phyloP scores from a whole-genome alignment of 2,797 vertebrate species.

The Helostoma temminkii region DNA sequence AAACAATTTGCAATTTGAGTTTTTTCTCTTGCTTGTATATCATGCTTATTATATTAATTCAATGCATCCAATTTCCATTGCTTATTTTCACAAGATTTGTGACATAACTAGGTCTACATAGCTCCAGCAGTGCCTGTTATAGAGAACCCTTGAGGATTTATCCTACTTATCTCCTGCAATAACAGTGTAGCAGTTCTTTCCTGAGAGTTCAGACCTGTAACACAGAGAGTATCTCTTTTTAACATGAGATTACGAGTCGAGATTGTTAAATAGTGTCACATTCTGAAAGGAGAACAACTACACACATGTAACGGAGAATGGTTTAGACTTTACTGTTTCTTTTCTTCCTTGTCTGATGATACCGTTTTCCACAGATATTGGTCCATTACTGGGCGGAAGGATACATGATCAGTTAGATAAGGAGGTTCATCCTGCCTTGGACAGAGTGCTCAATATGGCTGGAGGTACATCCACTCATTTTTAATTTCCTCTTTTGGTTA shows the following conservation, averaged over 20 bases:
- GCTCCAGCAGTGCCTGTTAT: constrained; percentile 15
- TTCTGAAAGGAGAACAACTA: no score
- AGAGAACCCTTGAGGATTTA: constrained; percentile 26
- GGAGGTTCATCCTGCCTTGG: constrained; percentile 89
- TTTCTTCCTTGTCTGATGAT: constrained; percentile 12
- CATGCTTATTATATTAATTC: constrained; percentile 39
- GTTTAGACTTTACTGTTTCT: not conserved
- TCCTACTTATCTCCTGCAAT: constrained; percentile 30
- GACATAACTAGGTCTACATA: constrained; percentile 62
- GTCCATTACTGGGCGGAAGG: constrained; percentile 86
- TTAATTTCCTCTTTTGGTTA: constrained; percentile 39
- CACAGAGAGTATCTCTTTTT: not conserved
- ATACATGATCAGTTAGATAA: constrained; percentile 88
- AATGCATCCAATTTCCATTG: constrained; percentile 31
- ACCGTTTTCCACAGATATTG: constrained; percentile 85
- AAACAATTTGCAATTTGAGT: constrained; percentile 28
- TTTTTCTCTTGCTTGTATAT: constrained; percentile 21
- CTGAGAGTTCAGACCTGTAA: constrained; percentile 36
- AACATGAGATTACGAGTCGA: not conserved
- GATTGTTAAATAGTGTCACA: constrained; percentile 6
- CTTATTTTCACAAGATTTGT: constrained; percentile 49
- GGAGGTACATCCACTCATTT: constrained; percentile 82
- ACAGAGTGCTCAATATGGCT: constrained; percentile 87
- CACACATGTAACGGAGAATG: constrained; percentile 9
- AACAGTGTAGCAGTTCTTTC: constrained; percentile 17